Evolutionary conservation across 2,113 vertebrate genomes (phyloP).

Genomic region (Ophthalmolycus amberensis): DNA sequence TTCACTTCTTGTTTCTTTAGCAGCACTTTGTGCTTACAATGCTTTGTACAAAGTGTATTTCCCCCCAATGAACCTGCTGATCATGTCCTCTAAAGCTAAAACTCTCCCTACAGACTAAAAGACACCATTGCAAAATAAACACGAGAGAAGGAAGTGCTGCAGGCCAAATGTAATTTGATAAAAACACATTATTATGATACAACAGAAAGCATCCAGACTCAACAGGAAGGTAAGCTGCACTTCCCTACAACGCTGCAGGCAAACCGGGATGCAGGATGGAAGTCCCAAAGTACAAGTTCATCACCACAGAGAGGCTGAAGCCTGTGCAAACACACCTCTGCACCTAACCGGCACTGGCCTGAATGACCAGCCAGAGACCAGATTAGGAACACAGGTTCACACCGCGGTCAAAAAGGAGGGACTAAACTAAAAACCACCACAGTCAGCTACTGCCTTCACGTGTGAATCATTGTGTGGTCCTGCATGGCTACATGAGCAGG

Average conservation of each 20-base stretch:
- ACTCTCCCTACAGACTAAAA: not conserved
- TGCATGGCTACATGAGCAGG: not conserved
- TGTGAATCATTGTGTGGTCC: not conserved
- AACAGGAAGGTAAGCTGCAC: not conserved
- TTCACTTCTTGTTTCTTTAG: not conserved
- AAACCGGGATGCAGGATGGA: not conserved
- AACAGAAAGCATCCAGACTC: not conserved
- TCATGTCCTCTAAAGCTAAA: not conserved
- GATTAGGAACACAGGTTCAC: slow-evolving; percentile 2
- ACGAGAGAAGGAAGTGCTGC: too few species aligned
- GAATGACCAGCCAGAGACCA: not conserved
- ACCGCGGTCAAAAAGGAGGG: not conserved
- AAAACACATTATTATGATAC: not conserved
- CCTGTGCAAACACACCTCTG: slow-evolving; percentile 33
- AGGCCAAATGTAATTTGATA: not conserved
- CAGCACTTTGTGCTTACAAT: not conserved
- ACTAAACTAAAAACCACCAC: not conserved
- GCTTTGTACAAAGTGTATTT: not conserved
- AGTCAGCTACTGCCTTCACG: not conserved
- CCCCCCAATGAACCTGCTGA: not conserved
- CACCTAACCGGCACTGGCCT: not conserved
- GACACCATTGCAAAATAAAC: not conserved
- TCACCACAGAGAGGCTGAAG: not conserved
- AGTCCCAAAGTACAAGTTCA: not conserved
- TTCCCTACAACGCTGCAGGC: not conserved